Base-by-base conservation (phyloP, 2,113 vertebrate genomes). In the Psettodes erumei region DNA sequence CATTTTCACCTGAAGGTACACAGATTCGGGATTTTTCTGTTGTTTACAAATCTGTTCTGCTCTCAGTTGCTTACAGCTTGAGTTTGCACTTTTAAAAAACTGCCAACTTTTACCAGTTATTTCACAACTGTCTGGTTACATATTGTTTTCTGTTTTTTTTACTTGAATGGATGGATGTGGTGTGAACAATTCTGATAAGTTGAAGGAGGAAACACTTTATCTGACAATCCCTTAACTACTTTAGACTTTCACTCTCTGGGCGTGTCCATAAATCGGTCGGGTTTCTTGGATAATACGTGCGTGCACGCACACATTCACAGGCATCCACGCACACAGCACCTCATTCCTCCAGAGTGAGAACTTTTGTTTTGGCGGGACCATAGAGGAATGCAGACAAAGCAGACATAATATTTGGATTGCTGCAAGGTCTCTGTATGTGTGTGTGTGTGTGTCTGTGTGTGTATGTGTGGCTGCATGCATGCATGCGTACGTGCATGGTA, bases 381-480 rank as follows among this genome's bases (percentile, higher is more conserved):
- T 77, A 87, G 85, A 92, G 92, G 92, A 93, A 93, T 94, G 91
- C 90, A 89, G 91, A 90, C 86, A 90, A 92, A 93, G 91, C 93
- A 94, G 93, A 94, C 94, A 95, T 94, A 94, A 95, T 95, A 95
- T 94, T 94, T 94, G 92, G 92, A 93, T 93, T 94, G 89, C 90
- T 93, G 86, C 85, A 72, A 93, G 92, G 90, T 82, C 86, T 82
- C 19, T 37, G 61, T 37, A 59, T 82, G 72, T 77, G 77, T 75
- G 8, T 75, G 73, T 77, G 67, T 18, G 15, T 7, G 30, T 70
- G 61, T 67, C 37, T 50, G 38, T 53, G 55, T 61, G 60, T 65
- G 28, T 35, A 25, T 50, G 43, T 18, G 47, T 47, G 27, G 58
- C n/a, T 58, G 56, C 40, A 27, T 71, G 10, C 32, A 13, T 59